Conservation (phyloP, 1,140 invertebrate genomes). For the Drosophila quadrilineata region DNA sequence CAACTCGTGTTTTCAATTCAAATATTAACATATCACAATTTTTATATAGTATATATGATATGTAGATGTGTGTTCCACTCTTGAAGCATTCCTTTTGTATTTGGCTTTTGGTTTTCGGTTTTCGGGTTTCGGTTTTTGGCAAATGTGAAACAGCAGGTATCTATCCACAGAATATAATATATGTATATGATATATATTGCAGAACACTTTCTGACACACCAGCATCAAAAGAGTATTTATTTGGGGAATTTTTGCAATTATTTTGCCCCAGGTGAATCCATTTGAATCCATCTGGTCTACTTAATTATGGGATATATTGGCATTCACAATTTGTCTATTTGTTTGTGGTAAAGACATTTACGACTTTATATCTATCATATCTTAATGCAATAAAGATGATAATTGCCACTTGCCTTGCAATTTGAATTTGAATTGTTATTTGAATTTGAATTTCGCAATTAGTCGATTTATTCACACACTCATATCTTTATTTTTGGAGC, state of each 20-base stretch:
- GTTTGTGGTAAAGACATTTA: too few species aligned
- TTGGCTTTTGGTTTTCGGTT: background rate
- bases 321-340: too few species aligned
- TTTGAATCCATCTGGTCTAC: background rate
- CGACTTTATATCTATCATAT: too few species aligned
- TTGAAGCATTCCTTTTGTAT: too few species aligned
- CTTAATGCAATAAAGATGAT: too few species aligned
- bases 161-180: slow-evolving; percentile 2
- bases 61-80: slow-evolving; percentile 1
- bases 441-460: too few species aligned
- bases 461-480: too few species aligned
- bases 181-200: too few species aligned
- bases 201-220: slow-evolving; percentile 10
- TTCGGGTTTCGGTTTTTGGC: slow-evolving; percentile 19
- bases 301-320: slow-evolving; percentile 3
- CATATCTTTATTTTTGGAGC: too few species aligned
- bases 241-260: slow-evolving; percentile 17
- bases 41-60: background rate
- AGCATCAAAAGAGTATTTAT: background rate
- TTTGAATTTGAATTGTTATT: too few species aligned
- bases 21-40: slow-evolving; percentile 65
- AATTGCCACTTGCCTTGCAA: too few species aligned
- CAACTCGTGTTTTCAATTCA: slow-evolving; percentile 54
- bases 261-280: slow-evolving; percentile 10
- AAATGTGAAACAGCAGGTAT: slow-evolving; percentile 3